A percentile compares a stretch with the other conserved stretches of the same genome.
Conservation (phyloP, 2,888 invertebrate genomes). For the Cordilura impudica region DNA sequence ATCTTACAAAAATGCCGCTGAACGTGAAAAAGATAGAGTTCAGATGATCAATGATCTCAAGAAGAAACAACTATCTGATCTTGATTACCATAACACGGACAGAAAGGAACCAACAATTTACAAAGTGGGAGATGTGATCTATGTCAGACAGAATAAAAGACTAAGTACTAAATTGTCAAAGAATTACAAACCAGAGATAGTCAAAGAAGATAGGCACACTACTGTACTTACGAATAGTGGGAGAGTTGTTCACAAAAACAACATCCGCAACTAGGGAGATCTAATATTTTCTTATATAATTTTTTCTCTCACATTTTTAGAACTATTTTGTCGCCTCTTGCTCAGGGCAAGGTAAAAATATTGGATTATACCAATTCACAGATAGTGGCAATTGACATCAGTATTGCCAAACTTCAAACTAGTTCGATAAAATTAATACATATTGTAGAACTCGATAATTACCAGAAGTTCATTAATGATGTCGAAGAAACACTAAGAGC, state of each 20-base stretch:
- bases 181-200: background rate
- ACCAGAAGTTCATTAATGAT: too few species aligned
- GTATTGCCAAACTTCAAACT: conserved; percentile 40
- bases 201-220: too few species aligned
- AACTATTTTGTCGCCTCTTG: background rate
- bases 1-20: background rate
- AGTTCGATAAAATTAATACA: conserved; percentile 55
- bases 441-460: conserved; percentile 26
- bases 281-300: background rate
- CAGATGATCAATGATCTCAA: too few species aligned
- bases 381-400: conserved; percentile 27
- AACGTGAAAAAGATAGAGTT: background rate
- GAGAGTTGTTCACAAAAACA: conserved; percentile 47
- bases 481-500: too few species aligned
- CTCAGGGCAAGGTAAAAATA: conserved; percentile 45
- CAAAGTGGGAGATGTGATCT: too few species aligned
- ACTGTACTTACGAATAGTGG: too few species aligned
- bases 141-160: background rate
- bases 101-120: too few species aligned
- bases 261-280: conserved; percentile 36
- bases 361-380: conserved; percentile 52
- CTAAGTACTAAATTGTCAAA: too few species aligned
- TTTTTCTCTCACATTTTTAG: too few species aligned
- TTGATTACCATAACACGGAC: too few species aligned
- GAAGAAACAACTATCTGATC: too few species aligned